Percentiles rank a stretch among this genome's conserved stretches.
phyloP scores from a whole-genome alignment of 2,113 vertebrate genomes.

The human region DNA sequence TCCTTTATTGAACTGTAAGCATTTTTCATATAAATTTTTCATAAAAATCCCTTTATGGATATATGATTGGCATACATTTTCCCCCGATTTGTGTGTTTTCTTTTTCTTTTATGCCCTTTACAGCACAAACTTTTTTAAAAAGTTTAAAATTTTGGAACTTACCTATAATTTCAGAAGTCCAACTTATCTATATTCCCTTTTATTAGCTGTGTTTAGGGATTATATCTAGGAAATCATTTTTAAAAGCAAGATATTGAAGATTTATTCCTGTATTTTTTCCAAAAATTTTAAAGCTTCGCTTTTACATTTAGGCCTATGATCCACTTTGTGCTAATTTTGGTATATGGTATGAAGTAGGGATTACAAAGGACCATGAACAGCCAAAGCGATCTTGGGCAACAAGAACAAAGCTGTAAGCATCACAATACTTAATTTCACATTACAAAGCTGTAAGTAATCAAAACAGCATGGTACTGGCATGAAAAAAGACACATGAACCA shows the following conservation, averaged over 20 bases:
- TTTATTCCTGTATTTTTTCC: neutral
- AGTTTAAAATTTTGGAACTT: no score
- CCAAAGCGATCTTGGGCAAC: neutral
- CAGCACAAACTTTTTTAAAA: no score
- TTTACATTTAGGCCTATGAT: neutral
- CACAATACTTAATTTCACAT: neutral
- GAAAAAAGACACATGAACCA: neutral
- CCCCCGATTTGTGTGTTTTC: no score
- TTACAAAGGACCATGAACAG: neutral
- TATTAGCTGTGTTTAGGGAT: no score
- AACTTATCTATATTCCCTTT: no score
- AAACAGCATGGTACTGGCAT: neutral
- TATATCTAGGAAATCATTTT: no score
- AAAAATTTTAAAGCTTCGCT: neutral
- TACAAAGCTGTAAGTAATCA: neutral
- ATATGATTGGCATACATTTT: no score
- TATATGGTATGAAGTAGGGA: neutral
- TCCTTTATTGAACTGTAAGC: no score
- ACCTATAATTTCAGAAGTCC: no score
- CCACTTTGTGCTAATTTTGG: neutral
- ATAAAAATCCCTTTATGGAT: no score
- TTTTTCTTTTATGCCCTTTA: no score
- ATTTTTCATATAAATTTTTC: no score
- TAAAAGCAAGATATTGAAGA: neutral
- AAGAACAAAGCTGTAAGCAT: neutral